Percentiles rank a stretch among this genome's conserved stretches.
phyloP scores from a whole-genome alignment of 2,888 invertebrate genomes.

The Oscheius myriophilus region DNA sequence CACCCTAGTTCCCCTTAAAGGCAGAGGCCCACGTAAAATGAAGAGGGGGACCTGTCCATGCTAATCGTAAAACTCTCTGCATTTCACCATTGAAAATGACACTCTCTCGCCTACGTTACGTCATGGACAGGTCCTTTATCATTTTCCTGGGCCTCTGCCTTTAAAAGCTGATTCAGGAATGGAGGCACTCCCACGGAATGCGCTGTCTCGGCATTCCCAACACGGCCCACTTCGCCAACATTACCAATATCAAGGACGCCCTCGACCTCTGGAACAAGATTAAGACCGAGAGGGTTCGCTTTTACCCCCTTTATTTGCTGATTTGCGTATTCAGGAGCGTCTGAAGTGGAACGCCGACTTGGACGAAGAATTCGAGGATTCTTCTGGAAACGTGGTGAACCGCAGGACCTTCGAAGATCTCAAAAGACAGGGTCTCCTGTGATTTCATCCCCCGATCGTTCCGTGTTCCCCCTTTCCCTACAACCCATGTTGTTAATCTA shows the following conservation, averaged over 20 bases:
- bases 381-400: constrained; percentile 96
- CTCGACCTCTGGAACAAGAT: constrained; percentile 93
- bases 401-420: constrained; percentile 97
- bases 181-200: constrained; percentile 87
- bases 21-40: too few species aligned
- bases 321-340: constrained; percentile 70
- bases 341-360: constrained; percentile 39
- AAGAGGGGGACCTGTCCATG: too few species aligned
- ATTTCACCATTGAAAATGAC: too few species aligned
- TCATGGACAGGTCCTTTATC: too few species aligned
- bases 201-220: constrained; percentile 98
- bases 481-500: too few species aligned
- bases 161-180: constrained; percentile 74
- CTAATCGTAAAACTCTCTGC: too few species aligned
- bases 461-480: background rate
- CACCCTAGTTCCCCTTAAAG: too few species aligned
- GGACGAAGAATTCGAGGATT: constrained; percentile 96
- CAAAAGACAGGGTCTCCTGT: constrained; percentile 94
- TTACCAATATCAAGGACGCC: constrained; percentile 80
- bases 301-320: background rate
- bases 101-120: too few species aligned
- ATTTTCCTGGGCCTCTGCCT: too few species aligned
- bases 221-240: constrained; percentile 99
- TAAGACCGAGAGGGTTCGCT: constrained; percentile 84
- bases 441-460: constrained; percentile 58